These are phyloP conservation scores for Amphiprion clarkii DNA, from an alignment of 2,797 vertebrate genomes.

Conservation along the genomic window DNA sequence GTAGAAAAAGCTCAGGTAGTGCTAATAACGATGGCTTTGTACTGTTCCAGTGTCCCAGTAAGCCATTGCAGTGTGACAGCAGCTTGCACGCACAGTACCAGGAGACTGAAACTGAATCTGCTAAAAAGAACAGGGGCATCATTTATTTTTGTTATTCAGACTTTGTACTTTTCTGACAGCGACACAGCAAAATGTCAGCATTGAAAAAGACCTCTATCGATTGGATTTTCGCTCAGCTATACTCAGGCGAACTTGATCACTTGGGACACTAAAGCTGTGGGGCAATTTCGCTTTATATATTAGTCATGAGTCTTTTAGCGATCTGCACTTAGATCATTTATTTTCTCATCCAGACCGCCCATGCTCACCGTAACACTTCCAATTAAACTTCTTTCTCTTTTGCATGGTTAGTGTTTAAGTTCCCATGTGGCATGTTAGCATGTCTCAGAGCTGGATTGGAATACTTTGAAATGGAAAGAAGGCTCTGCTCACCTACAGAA, in stretches of 20 bases:
- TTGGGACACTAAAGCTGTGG: not conserved
- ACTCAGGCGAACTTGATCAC: not conserved
- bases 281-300: not conserved
- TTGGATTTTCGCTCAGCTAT: constrained; percentile 4
- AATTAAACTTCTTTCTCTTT: constrained; percentile 19
- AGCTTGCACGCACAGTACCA: not conserved
- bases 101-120: not conserved
- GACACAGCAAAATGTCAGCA: not conserved
- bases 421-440: constrained; percentile 5
- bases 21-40: not conserved
- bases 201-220: not conserved
- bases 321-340: constrained; percentile 9
- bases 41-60: constrained; percentile 2
- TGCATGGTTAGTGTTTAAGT: constrained; percentile 7
- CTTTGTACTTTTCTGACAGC: not conserved
- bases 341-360: constrained; percentile 17
- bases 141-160: not conserved
- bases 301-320: constrained; percentile 1
- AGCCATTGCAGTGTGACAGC: not conserved
- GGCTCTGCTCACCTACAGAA: constrained; percentile 1
- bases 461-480: constrained; percentile 17
- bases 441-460: constrained; percentile 6
- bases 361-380: not conserved
- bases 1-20: not conserved
- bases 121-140: not conserved